Evolutionary conservation across 2,797 vertebrate genomes (phyloP).

Genomic region (Sebastes minor): DNA sequence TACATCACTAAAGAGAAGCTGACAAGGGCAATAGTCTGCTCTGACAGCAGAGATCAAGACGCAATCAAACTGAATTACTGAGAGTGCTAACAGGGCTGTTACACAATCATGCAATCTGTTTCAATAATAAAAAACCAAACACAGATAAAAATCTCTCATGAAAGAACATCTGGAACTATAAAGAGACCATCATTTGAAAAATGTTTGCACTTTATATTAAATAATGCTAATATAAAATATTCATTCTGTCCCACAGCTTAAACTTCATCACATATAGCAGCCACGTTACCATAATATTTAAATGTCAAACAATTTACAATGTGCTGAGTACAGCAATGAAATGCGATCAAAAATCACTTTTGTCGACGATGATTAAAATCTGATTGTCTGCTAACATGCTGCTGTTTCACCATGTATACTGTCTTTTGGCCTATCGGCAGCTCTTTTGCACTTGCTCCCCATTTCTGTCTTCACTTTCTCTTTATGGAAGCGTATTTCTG

Average conservation of each 20-base stretch:
- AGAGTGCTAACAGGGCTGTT: slow-evolving; percentile 17
- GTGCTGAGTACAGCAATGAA: not conserved
- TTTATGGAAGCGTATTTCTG: not conserved
- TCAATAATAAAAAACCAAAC: not conserved
- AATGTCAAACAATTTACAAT: not conserved
- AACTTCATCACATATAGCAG: not conserved
- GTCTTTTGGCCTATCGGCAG: slow-evolving; percentile 10
- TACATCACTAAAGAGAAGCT: slow-evolving; percentile 30
- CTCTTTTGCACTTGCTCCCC: not conserved
- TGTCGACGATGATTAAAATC: not conserved
- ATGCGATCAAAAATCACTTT: not conserved
- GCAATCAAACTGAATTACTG: slow-evolving; percentile 49
- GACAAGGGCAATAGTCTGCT: slow-evolving; percentile 3
- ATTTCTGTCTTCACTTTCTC: not conserved
- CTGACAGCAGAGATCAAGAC: slow-evolving; percentile 30
- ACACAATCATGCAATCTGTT: slow-evolving; percentile 23
- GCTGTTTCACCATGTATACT: not conserved
- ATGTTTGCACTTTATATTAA: not conserved
- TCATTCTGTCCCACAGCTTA: not conserved
- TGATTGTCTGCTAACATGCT: not conserved
- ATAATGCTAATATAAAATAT: not conserved
- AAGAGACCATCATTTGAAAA: not conserved
- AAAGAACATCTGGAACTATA: not conserved
- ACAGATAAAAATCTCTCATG: not conserved
- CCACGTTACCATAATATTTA: not conserved